Base-by-base conservation (phyloP, 1,140 invertebrate genomes). In the Drosophila eugracilis region DNA sequence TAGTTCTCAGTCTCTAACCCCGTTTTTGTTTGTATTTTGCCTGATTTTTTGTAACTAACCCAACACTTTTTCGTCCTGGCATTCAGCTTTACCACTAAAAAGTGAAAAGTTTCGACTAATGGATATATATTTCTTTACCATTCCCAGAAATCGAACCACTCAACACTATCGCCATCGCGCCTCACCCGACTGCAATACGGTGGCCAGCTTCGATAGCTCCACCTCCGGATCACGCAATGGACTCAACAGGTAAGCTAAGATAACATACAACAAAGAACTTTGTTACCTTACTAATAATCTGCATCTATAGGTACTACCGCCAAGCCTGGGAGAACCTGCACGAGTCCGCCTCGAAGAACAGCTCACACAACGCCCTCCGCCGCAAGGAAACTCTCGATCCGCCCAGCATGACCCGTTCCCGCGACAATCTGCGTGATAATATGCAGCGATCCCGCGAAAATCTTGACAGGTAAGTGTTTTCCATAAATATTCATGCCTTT, bases 281-380 rank as follows among this genome's bases (percentile, higher is more conserved):
- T n/a, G n/a, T n/a, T n/a, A n/a, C n/a, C n/a, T n/a, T n/a, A 5
- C 15, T 39, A 3, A 9, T 19, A 36, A 12, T n/a, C 15, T 10
- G 30, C 5, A 30, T 12, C 63, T 69, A 2, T 15, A 91, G 91
- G 63, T 96, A 95, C 83, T 98, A 98, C 92, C 94, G 96, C 14
- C 95, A 97, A 91, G 97, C 97, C 4, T 98, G 97, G 97, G 96
- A 97, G 84, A 97, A 98, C 90, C 93, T 98, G 4, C 96, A 97
- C 88, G 96, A 97, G 92, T 95, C 95, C 12, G 94, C 96, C 81
- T 92, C 93, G 10, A 92, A 92, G 58, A 88, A 91, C 52, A 91
- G 88, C 65, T 90, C 90, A 1, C 83, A 89, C 17, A 92, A 93
- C 36, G 93, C 93, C 1, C 91, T 95, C 9, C 92, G 93, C 32